Evolutionary conservation across 2,797 vertebrate genomes (phyloP).

Genomic region (Acestrorhynchus altus): DNA sequence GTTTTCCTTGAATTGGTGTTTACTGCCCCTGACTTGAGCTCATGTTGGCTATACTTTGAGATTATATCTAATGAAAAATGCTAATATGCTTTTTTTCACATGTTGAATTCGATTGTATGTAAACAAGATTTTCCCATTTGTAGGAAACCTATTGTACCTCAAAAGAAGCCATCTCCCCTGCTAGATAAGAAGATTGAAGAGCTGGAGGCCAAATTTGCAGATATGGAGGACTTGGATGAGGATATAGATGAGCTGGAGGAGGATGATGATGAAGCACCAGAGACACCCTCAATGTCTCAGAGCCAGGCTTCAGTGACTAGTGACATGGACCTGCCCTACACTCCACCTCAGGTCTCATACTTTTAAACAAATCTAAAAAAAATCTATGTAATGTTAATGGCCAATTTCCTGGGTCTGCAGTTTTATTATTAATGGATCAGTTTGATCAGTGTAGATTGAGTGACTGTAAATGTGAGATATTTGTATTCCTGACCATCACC

Average conservation of each 20-base stretch:
- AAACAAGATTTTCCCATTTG: neutral
- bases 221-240: constrained; percentile 89
- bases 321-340: constrained; percentile 93
- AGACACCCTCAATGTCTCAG: constrained; percentile 88
- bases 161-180: constrained; percentile 95
- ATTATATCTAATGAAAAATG: no score
- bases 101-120: neutral
- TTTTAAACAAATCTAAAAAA: neutral
- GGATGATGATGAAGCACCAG: constrained; percentile 88
- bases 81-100: neutral
- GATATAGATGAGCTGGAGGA: constrained; percentile 95
- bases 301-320: constrained; percentile 87
- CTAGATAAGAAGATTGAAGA: constrained; percentile 97
- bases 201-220: constrained; percentile 95
- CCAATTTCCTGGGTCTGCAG: neutral
- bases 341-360: constrained; percentile 88
- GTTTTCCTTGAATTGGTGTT: neutral
- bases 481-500: no score
- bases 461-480: no score
- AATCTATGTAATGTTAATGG: neutral
- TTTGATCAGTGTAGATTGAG: no score
- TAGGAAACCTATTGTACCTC: constrained; percentile 94
- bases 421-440: no score
- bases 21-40: neutral
- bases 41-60: no score